Evolutionary conservation across 2,888 invertebrate species (phyloP), one percentile per base, ranked within the genome.

Genomic region (Zonitis immaculata): DNA sequence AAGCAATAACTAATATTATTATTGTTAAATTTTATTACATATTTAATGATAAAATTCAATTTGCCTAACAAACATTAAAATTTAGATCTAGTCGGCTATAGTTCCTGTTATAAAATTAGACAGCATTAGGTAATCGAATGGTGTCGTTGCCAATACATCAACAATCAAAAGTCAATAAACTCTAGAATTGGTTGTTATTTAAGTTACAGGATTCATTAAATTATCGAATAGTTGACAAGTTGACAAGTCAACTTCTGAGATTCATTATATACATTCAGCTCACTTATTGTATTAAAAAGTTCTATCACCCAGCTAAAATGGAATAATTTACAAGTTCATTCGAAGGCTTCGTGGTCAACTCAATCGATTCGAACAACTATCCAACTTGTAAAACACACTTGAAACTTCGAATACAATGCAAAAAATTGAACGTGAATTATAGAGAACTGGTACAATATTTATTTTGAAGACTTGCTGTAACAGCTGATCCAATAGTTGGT

Each of bases 331-430:
- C 20, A n/a, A 20, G 39, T 20, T 11, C 4, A 49, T 52, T 52
- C 44, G 49, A 49, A 49, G 57, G 48, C 55, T 56, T 39, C 53
- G 49, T 56, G 52, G 58, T 55, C 55, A 58, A 53, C 57, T 46
- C 44, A 39, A 54, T 51, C 6, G 20, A 39, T n/a, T 9, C 54
- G 48, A 47, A 46, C 22, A 22, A 43, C 42, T 42, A 52, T 43
- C 27, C 20, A 5, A 20, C 39, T 27, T n/a, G n/a, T n/a, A n/a
- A n/a, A 52, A 44, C 12, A 22, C 12, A 22, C 35, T 44, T 44
- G 43, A 52, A 52, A 35, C 52, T 44, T 26, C 26, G 1, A 26
- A 26, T 12, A 7, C 14, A 7, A n/a, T 14, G n/a, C n/a, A 32
- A 32, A 32, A 32, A 14, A 32, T 3, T 7, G 14, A 35, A 16